Percentiles rank a stretch among this genome's conserved stretches.
Evolutionary conservation across 1,140 invertebrate genomes (phyloP).

Genomic region (roundworm (Caenorhabditis elegans)): DNA sequence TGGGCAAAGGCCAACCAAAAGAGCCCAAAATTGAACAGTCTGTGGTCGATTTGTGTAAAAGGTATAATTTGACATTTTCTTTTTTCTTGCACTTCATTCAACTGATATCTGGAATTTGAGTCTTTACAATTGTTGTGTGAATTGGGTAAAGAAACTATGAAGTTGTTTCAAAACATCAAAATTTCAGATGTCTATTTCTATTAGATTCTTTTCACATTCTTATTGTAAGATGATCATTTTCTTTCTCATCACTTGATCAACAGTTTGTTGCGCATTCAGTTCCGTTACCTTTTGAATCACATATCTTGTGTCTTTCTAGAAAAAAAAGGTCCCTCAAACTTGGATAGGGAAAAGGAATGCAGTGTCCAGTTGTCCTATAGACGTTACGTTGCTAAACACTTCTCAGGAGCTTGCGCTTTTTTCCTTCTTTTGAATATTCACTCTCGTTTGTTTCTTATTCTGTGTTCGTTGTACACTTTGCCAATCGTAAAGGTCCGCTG

Average conservation of each 20-base stretch:
- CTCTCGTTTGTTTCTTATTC: background rate
- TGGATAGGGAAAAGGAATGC: background rate
- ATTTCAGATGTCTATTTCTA: no score
- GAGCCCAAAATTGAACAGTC: constrained; percentile 14
- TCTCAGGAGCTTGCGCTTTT: background rate
- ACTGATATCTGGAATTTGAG: background rate
- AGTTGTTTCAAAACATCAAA: no score
- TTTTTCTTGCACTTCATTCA: background rate
- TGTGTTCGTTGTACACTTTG: constrained; percentile 25
- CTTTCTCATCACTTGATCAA: no score
- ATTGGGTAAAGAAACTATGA: no score
- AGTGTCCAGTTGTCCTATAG: background rate
- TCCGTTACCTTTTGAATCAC: no score
- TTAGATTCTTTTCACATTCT: no score
- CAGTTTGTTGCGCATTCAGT: no score
- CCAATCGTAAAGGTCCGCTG: constrained; percentile 12
- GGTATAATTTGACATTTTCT: background rate
- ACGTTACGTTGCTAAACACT: background rate
- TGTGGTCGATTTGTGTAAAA: constrained; percentile 8
- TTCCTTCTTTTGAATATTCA: constrained; percentile 23
- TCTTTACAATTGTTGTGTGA: no score
- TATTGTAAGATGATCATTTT: no score
- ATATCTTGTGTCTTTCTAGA: no score
- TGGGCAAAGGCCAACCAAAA: constrained; percentile 7
- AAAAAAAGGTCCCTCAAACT: background rate